Base-by-base conservation (phyloP, 2,797 vertebrate species). In the Argya squamiceps region DNA sequence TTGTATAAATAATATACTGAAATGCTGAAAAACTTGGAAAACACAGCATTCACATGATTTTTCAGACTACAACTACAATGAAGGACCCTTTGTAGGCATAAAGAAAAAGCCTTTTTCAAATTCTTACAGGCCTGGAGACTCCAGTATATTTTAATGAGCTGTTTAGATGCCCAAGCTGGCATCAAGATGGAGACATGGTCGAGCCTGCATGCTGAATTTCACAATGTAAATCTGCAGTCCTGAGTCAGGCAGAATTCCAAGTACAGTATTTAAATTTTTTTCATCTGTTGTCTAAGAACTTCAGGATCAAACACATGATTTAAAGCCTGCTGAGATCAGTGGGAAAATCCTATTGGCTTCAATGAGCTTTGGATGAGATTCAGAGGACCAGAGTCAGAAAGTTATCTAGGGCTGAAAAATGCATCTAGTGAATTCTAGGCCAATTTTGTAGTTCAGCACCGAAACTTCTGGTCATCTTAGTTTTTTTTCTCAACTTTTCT, bases 301-400 rank as follows among this genome's bases (percentile, higher is more conserved):
- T 62, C 43, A 62, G 69, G 76, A 90, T 75, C 53, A 68, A 90
- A 69, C 20, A 78, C 14, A 23, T n/a, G 65, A 87, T 74, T 89
- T 83, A 93, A 91, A 89, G 64, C 34, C 79, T 37, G 60, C 16
- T 37, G 47, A 82, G 50, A 82, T 76, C 74, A 79, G 11, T 41
- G 84, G 88, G 73, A 77, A 94, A 93, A 92, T 69, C 67, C 67
- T 59, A 30, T 4, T 80, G 90, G 41, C 59, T 86, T 92, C 88
- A 63, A 26, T 11, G 47, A 65, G 39, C 69, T 82, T 49, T 70
- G 77, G 46, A 52, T 52, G 65, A 78, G 64, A 43, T 59, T 59
- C 23, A 34, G 81, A 56, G 7, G 32, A 63, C 36, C 83, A 39
- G 3, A 81, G 37, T 21, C 64, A 78, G 34, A 69, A 88, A 78